Conservation (phyloP, 2,113 vertebrate species). For the Heterocephalus glaber region DNA sequence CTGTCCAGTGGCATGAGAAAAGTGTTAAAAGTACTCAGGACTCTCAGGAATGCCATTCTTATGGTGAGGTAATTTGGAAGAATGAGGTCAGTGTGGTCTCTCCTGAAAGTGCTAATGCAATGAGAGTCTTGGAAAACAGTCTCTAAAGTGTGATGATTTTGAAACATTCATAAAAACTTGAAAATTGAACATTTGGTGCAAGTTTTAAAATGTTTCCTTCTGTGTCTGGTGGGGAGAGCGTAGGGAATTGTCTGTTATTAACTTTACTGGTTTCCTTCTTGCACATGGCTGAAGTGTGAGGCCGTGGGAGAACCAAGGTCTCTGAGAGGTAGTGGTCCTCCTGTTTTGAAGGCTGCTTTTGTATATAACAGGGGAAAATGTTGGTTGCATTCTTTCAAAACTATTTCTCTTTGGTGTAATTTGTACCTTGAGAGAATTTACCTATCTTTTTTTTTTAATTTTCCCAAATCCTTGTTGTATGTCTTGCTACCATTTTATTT, state of each 20-base stretch:
- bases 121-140: conserved; percentile 6
- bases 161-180: conserved; percentile 55
- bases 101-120: not conserved
- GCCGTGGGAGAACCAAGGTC: not conserved
- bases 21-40: not conserved
- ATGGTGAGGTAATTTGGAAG: not conserved
- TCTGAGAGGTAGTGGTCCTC: not conserved
- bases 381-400: conserved; percentile 2
- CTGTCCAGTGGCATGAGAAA: not conserved
- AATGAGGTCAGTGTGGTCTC: not conserved
- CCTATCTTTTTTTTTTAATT: conserved; percentile 37
- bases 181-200: not conserved
- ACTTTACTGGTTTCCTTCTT: not conserved
- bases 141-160: conserved; percentile 50
- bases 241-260: not conserved
- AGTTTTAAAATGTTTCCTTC: conserved; percentile 26
- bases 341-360: not conserved
- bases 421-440: conserved; percentile 18
- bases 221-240: not conserved
- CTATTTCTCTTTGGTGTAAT: conserved; percentile 17
- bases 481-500: not conserved
- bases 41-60: not conserved
- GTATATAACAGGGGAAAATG: not conserved
- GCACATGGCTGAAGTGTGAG: not conserved
- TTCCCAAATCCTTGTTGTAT: not conserved